Evolutionary conservation across 2,797 vertebrate species (phyloP).

Genomic region (Nyctalus aviator): DNA sequence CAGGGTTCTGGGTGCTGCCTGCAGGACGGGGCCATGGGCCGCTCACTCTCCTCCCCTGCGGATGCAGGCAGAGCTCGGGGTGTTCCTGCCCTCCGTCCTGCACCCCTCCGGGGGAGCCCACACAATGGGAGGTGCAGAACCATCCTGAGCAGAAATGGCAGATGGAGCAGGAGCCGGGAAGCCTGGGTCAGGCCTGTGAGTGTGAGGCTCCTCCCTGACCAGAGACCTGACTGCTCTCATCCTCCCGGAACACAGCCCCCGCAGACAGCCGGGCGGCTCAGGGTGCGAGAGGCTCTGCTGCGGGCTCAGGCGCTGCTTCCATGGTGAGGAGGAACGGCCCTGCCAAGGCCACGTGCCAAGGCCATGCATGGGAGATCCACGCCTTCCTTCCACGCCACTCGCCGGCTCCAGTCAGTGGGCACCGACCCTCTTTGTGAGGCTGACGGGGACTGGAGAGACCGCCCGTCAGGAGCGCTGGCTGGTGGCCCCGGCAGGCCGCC

Average conservation of each 20-base stretch:
- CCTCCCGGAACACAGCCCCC: too few relatives aligned
- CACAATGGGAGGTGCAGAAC: accelerated
- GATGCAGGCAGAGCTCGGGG: neutral
- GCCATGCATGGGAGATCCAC: neutral
- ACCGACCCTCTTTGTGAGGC: neutral
- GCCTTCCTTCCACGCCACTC: neutral
- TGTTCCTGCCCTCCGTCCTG: neutral
- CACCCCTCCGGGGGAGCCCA: neutral
- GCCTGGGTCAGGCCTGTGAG: neutral
- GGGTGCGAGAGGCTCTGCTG: neutral
- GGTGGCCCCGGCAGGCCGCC: neutral
- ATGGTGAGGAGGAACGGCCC: neutral
- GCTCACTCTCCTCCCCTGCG: accelerated
- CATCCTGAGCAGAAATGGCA: too few relatives aligned
- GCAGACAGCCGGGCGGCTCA: too few relatives aligned
- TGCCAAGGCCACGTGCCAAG: neutral
- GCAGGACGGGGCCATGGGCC: neutral
- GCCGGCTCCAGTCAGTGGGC: neutral
- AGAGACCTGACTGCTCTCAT: too few relatives aligned
- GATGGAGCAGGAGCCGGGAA: accelerated
- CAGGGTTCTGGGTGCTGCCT: too few relatives aligned
- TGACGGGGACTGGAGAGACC: neutral
- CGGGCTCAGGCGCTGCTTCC: too few relatives aligned
- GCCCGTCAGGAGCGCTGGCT: neutral
- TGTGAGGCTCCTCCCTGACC: too few relatives aligned